Base-by-base conservation (phyloP, 1,140 invertebrate genomes). In the Bombus confusus region DNA sequence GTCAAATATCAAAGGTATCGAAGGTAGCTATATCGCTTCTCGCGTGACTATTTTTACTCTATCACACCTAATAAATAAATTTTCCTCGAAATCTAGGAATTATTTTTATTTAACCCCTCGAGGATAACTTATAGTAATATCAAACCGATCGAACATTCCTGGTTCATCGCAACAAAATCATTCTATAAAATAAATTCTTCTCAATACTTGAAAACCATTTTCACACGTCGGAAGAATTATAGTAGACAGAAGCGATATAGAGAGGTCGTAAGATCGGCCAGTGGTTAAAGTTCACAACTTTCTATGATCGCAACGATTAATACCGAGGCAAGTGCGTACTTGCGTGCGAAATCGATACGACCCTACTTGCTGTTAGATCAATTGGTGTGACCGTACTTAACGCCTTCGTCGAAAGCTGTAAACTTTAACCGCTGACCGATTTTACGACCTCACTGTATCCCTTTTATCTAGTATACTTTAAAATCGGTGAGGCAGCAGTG, bases 401-500 rank as follows among this genome's bases (percentile, higher is more conserved):
- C 1, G 12, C 28, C 28, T n/a, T n/a, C 5, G 28, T 62, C 9
- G 12, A 62, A 62, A 12, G 59, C n/a, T 13, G 28, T n/a, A 62
- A 62, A n/a, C 28, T 4, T 62, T 22, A 62, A 62, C 3, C 59
- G 12, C 28, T 13, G 28, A n/a, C 10, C 12, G 59, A 62, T n/a
- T 13, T 34, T 31, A 8, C 64, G 15, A 66, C 15, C 15, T n/a
- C n/a, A 0, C 64, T 66, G n/a, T 15, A 18, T n/a, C 62, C n/a
- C n/a, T 15, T 31, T 13, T 6, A 15, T 66, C n/a, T 66, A 66
- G 28, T 66, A 62, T 31, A 18, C 85, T 88, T 83, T 90, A 91
- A 90, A 92, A 90, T 89, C 78, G 87, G 90, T 92, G 91, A 92
- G 91, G 88, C 87, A 89, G 91, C 92, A 93, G 94, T 94, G 94